Evolutionary conservation across 2,888 invertebrate genomes (phyloP).

Genomic region (Chymomyza amoena): DNA sequence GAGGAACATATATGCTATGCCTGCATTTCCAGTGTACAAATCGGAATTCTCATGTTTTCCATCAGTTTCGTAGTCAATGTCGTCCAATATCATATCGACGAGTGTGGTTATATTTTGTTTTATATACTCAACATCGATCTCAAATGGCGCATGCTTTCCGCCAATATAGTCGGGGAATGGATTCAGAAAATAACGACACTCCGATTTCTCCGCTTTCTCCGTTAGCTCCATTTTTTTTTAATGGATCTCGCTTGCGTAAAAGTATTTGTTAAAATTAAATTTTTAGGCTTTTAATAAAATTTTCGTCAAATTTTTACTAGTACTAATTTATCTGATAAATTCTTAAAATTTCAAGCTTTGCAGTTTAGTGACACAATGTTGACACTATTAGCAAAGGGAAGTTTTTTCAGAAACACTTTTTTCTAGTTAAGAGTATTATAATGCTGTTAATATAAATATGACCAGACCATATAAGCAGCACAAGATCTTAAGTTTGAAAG

Average conservation of each 20-base stretch:
- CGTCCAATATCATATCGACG: conserved; percentile 77
- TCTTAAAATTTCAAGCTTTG: no score
- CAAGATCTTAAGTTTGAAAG: no score
- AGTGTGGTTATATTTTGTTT: conserved; percentile 76
- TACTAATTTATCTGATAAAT: no score
- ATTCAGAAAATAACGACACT: conserved; percentile 76
- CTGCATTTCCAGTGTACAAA: conserved; percentile 78
- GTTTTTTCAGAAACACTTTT: no score
- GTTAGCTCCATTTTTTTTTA: background rate
- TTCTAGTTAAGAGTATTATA: no score
- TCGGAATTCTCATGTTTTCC: conserved; percentile 76
- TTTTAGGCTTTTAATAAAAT: no score
- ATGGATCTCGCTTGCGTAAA: no score
- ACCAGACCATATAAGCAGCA: no score
- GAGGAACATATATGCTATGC: conserved; percentile 88
- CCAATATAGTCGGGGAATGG: conserved; percentile 74
- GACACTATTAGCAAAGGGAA: no score
- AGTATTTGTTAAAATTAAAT: background rate
- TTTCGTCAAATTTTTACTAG: no score
- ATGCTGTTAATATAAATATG: no score
- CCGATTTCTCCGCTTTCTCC: conserved; percentile 53
- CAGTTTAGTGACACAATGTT: no score
- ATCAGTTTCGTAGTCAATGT: conserved; percentile 69
- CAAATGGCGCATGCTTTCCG: conserved; percentile 57
- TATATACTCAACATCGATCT: conserved; percentile 74